phyloP scores from a whole-genome alignment of 2,797 vertebrate genomes.

The Aythya fuligula region DNA sequence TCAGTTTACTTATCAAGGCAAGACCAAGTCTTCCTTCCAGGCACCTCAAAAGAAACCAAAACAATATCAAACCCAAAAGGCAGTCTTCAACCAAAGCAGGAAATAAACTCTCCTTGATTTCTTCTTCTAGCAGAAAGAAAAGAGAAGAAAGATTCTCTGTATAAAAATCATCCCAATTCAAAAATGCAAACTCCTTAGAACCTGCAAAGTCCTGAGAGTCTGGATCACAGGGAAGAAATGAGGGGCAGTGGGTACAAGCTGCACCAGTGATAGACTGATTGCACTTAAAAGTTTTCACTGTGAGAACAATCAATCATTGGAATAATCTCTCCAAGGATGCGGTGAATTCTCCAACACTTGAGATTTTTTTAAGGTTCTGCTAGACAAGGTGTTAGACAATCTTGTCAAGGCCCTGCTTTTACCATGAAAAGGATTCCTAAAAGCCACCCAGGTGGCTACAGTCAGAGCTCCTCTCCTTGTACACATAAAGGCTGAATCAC shows the following conservation, averaged over 20 bases:
- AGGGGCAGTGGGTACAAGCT: neutral
- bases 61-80: neutral
- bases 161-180: neutral
- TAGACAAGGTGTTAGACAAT: neutral
- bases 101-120: neutral
- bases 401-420: neutral
- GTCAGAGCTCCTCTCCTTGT: neutral
- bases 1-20: neutral
- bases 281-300: neutral
- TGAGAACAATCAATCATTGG: neutral
- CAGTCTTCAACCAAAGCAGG: neutral
- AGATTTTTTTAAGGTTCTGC: neutral
- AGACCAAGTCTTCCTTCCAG: neutral
- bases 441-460: neutral
- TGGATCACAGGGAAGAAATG: neutral
- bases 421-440: neutral
- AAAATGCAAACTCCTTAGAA: neutral
- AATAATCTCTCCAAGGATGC: neutral
- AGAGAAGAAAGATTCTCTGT: neutral
- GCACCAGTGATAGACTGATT: neutral
- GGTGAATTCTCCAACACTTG: neutral
- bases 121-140: neutral
- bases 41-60: neutral
- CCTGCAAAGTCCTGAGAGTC: neutral
- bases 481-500: neutral